Base-by-base conservation (phyloP, 2,113 vertebrate species). In the Pseudois nayaur region DNA sequence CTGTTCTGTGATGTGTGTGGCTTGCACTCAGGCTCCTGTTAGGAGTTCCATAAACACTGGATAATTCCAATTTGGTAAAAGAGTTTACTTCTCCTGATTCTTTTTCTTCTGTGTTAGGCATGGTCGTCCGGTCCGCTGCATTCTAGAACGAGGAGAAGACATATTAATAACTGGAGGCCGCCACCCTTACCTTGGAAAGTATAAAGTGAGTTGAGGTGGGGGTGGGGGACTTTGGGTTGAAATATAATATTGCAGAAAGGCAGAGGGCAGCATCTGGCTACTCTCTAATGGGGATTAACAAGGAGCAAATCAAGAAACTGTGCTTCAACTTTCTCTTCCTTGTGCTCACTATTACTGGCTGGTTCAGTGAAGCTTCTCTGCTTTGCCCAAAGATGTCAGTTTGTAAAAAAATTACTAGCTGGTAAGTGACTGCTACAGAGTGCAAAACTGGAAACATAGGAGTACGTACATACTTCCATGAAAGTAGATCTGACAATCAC, bases 91-190 rank as follows among this genome's bases (percentile, higher is more conserved):
- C 31, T 52, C 23, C 62, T 71, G 43, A 1, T 13, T 59, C 94
- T 91, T 86, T 87, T 92, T 82, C 6, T 96, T 60, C 23, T 89
- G 16, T 71, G 88, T 95, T 94, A 99, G 99, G 98, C 99, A 99
- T 0, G 79, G 97, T 17, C 93, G 33, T 6, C 98, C 99, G 0
- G 98, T 99, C 40, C 98, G 98, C 88, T 99, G 99, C 79, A 87
- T 99, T 76, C 97, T 99, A 95, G 99, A 99, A 94, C 98, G 99
- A 96, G 99, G 99, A 54, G 99, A 98, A 21, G 99, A 99, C 98
- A 99, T 99, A 98, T 92, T 99, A 87, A 99, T 99, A 89, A 99
- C 98, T 2, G 99, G 98, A 89, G 99, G 95, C 33, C 97, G 98
- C 8, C 99, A 99, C 83, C 99, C 99, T 10, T 98, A 99, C 88